Conservation (phyloP, 2,797 vertebrate genomes). For the Natrix natrix region DNA sequence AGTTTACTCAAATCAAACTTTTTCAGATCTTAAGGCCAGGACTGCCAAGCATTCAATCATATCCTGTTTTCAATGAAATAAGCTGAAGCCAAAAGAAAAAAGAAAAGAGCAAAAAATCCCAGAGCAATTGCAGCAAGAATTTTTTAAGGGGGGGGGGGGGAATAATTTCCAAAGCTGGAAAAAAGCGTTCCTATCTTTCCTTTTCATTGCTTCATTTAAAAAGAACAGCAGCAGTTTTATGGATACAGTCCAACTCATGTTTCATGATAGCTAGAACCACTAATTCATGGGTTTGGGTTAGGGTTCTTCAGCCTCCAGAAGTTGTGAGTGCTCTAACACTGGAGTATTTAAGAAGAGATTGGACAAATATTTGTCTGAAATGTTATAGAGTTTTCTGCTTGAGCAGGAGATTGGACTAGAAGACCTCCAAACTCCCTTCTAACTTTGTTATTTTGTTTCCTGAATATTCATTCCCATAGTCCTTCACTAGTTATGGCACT, state of each 20-base stretch:
- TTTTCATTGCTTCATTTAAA: not conserved
- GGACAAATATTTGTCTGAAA: not conserved
- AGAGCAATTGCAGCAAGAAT: not conserved
- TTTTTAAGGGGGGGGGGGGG: not conserved
- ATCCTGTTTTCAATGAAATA: not conserved
- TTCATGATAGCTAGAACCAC: not conserved
- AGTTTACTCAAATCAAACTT: not conserved
- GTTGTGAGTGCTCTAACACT: not conserved
- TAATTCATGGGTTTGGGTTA: not conserved
- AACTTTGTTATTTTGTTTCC: not conserved
- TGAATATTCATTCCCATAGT: not conserved
- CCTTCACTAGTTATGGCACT: not conserved
- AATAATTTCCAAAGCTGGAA: not conserved
- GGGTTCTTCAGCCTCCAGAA: not conserved
- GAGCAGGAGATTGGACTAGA: not conserved
- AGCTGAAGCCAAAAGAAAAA: too few relatives aligned
- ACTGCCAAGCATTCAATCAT: not conserved
- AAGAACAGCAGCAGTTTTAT: not conserved
- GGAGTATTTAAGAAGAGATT: not conserved
- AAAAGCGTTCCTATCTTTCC: not conserved
- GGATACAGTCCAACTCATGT: not conserved
- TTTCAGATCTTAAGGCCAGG: not conserved
- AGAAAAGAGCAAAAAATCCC: not conserved
- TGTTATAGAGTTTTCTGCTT: not conserved
- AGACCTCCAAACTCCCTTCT: not conserved